Conservation (phyloP, 2,888 invertebrate species). For the Sympetrum striolatum region DNA sequence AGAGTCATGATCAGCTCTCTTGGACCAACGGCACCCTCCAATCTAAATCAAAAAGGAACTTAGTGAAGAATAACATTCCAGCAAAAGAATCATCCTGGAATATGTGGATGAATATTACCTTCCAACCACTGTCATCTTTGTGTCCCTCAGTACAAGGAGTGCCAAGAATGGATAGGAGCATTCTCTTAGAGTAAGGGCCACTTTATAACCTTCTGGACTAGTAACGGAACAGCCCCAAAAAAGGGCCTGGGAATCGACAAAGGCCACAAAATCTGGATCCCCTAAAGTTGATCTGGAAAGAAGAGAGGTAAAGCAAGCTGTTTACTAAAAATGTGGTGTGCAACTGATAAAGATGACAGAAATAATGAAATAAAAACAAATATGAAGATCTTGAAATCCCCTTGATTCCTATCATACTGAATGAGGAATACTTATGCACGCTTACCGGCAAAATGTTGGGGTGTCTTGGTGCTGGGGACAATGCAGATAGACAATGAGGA, state of each 20-base stretch:
- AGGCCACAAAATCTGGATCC: constrained; percentile 76
- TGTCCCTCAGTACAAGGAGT: constrained; percentile 86
- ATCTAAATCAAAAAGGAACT: constrained; percentile 60
- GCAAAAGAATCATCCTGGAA: neutral
- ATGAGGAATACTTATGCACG: neutral
- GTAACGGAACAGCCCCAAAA: constrained; percentile 95
- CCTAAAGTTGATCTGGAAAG: constrained; percentile 72
- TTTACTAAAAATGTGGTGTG: neutral
- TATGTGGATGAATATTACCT: constrained; percentile 54
- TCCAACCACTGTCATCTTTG: constrained; percentile 91
- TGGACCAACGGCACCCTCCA: constrained; percentile 84
- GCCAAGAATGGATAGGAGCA: constrained; percentile 87
- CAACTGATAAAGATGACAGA: neutral
- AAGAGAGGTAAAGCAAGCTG: constrained; percentile 52
- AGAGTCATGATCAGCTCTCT: constrained; percentile 75
- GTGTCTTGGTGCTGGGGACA: constrained; percentile 84
- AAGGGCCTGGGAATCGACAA: constrained; percentile 81
- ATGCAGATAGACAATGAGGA: constrained; percentile 93
- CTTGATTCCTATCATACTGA: neutral
- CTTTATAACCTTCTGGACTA: constrained; percentile 90
- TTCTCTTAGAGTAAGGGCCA: constrained; percentile 85
- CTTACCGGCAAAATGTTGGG: constrained; percentile 79
- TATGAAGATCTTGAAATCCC: neutral
- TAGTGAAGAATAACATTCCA: neutral
- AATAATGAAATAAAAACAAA: neutral